Conservation (phyloP, 2,888 invertebrate species). For the Belgica antarctica region DNA sequence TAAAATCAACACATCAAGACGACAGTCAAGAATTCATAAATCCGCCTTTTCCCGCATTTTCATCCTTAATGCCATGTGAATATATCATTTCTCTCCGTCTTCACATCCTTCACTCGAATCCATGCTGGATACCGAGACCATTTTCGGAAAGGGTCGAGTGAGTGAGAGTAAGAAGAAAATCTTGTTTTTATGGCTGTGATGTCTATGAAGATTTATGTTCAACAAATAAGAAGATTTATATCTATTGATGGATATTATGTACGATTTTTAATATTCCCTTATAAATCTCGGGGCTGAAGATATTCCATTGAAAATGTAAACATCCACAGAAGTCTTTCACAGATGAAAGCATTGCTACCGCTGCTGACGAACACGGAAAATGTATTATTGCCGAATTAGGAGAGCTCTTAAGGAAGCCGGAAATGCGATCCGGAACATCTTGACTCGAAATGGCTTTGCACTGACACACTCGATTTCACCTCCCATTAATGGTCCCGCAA, state of each 20-base stretch:
- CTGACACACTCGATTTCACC: slow-evolving; percentile 40
- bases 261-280: slow-evolving; percentile 44
- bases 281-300: slow-evolving; percentile 32
- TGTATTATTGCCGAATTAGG: slow-evolving; percentile 40
- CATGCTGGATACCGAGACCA: slow-evolving; percentile 14
- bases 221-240: slow-evolving; percentile 44
- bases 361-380: slow-evolving; percentile 24
- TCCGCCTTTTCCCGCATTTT: slow-evolving; percentile 38
- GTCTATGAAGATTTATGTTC: slow-evolving; percentile 44
- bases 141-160: slow-evolving; percentile 33
- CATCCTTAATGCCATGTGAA: slow-evolving; percentile 38
- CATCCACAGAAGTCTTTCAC: slow-evolving; percentile 36
- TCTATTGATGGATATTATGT: slow-evolving; percentile 44
- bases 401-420: slow-evolving; percentile 43
- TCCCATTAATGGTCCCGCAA: slow-evolving; percentile 15
- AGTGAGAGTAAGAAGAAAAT: slow-evolving; percentile 33
- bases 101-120: neutral
- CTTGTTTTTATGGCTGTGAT: slow-evolving; percentile 43
- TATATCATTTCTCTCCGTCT: slow-evolving; percentile 38
- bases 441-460: slow-evolving; percentile 30
- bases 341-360: too few relatives aligned
- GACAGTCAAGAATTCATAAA: slow-evolving; percentile 24
- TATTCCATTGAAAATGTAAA: slow-evolving; percentile 39
- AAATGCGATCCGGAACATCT: slow-evolving; percentile 46
- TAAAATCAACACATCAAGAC: slow-evolving; percentile 20